Conservation (phyloP, 2,888 invertebrate genomes). For the Erebia ligea region DNA sequence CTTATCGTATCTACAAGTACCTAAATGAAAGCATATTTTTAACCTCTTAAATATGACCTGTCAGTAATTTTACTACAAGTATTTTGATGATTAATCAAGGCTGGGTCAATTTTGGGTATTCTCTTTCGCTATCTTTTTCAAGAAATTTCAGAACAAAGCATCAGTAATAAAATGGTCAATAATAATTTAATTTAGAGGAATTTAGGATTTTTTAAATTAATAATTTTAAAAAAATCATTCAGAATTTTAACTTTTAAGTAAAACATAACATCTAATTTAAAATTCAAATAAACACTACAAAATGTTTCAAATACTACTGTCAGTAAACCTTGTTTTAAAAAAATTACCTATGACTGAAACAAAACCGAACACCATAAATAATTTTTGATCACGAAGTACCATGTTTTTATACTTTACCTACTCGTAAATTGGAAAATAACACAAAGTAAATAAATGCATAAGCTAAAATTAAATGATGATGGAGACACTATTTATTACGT, state of each 20-base stretch:
- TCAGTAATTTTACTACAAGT: no score
- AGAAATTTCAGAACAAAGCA: not conserved
- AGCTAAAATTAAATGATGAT: not conserved
- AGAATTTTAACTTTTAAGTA: not conserved
- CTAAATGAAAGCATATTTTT: no score
- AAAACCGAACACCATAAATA: not conserved
- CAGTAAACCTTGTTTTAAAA: not conserved
- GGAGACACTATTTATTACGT: not conserved
- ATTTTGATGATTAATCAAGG: no score
- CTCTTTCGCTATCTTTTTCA: not conserved
- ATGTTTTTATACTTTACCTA: no score
- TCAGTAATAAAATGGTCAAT: not conserved
- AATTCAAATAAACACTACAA: constrained; percentile 10
- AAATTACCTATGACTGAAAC: constrained; percentile 6
- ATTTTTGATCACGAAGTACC: not conserved
- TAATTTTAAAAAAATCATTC: not conserved
- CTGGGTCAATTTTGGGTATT: no score
- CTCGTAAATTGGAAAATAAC: not conserved
- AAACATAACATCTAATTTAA: not conserved
- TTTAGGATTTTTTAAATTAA: not conserved
- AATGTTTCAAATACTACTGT: constrained; percentile 5
- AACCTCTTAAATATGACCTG: no score
- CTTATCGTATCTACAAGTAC: no score
- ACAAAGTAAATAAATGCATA: not conserved
- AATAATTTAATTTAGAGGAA: no score